Evolutionary conservation across 1,140 invertebrate genomes (phyloP).

Genomic region (Caenorhabditis tropicalis): DNA sequence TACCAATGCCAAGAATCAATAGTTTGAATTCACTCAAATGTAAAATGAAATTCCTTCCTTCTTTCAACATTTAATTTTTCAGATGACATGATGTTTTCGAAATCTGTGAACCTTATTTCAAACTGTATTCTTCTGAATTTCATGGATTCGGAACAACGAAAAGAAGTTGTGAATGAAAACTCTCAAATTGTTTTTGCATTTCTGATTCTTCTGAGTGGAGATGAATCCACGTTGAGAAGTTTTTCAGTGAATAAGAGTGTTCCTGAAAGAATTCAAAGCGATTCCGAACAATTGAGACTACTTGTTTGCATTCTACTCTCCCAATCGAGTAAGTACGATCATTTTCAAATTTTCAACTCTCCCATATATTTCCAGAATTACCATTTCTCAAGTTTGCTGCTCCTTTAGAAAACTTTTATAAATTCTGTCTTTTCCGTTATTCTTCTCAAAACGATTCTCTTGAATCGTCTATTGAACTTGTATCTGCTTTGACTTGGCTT

Average conservation of each 20-base stretch:
- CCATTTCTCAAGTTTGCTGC: background rate
- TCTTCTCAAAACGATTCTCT: background rate
- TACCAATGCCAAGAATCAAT: background rate
- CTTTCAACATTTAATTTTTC: background rate
- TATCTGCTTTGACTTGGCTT: background rate
- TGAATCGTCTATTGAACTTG: background rate
- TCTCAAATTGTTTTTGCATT: background rate
- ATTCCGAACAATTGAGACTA: background rate
- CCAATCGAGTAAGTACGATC: background rate
- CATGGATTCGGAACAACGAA: background rate
- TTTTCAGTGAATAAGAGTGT: background rate
- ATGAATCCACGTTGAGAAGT: background rate
- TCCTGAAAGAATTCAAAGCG: background rate
- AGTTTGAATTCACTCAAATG: background rate
- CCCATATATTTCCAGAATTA: background rate
- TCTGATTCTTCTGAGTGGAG: background rate
- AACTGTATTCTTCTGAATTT: background rate
- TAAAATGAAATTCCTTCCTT: background rate
- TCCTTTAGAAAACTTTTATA: background rate
- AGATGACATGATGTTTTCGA: conserved; percentile 12
- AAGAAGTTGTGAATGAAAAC: background rate
- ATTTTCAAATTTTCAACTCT: background rate
- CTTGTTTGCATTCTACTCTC: background rate
- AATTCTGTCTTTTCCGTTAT: background rate
- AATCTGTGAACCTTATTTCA: background rate